Evolutionary conservation across 2,888 invertebrate genomes (phyloP).

Genomic region (Meteorus cinctellus): DNA sequence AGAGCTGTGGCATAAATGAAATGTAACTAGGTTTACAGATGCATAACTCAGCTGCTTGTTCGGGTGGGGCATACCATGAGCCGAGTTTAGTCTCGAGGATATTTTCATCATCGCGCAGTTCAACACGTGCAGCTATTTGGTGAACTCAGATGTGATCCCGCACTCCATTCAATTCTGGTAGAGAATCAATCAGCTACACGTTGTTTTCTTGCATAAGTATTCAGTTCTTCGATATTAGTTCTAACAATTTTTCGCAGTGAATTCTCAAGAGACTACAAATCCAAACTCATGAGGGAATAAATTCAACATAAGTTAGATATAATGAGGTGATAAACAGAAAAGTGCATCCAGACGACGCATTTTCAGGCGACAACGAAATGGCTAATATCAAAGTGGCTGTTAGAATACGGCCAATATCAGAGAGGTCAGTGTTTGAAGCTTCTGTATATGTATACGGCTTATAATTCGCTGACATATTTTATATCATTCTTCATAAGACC

Average conservation of each 20-base stretch:
- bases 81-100: constrained; percentile 61
- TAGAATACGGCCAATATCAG: constrained; percentile 79
- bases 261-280: constrained; percentile 12
- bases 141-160: constrained; percentile 56
- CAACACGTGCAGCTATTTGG: constrained; percentile 65
- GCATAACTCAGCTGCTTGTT: constrained; percentile 55
- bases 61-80: constrained; percentile 63
- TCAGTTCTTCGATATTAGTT: constrained; percentile 20
- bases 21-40: constrained; percentile 42
- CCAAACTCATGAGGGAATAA: neutral
- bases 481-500: neutral
- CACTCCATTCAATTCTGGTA: constrained; percentile 23
- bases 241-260: neutral
- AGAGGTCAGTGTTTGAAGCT: constrained; percentile 74
- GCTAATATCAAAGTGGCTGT: constrained; percentile 80
- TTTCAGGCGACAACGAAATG: constrained; percentile 71
- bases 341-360: constrained; percentile 11
- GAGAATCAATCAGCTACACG: constrained; percentile 24
- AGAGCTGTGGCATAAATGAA: neutral
- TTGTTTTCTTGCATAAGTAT: neutral
- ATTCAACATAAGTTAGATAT: constrained; percentile 22
- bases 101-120: constrained; percentile 69
- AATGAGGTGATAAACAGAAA: constrained; percentile 27
- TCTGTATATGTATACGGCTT: neutral
- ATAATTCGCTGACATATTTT: neutral